Base-by-base conservation (phyloP, 2,888 invertebrate species). In the Asteroscopus sphinx region DNA sequence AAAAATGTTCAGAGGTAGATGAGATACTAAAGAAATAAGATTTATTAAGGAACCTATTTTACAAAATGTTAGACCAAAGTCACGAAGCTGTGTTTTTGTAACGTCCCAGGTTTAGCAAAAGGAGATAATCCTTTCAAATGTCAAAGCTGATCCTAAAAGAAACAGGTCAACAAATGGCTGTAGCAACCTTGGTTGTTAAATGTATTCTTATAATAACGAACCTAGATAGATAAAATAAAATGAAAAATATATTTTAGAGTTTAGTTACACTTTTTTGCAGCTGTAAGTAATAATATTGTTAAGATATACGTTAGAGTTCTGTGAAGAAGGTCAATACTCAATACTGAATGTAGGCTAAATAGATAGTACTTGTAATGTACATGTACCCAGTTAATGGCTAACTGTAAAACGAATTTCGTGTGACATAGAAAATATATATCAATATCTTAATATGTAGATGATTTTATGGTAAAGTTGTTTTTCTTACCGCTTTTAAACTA, bases 81-180 rank as follows among this genome's bases (percentile, higher is more conserved):
- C 49, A 21, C 53, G 53, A 49, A 51, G 67, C 25, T 44, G 30
- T 44, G 30, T 33, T 41, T 48, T 33, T 21, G 13, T 12, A 42
- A 53, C 30, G 17, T 39, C 53, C 13, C 30, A 37, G 28, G 15
- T 30, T 54, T 44, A 32, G 35, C 21, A 42, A 47, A 56, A 45
- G 39, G 30, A 47, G 32, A 44, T 60, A 55, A 70, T 70, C 54
- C 57, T 53, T 63, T 60, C 32, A 63, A 35, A 70, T 58, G 52
- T 58, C 39, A 53, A 53, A 49, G 33, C 37, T 13, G 41, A 41
- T 48, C 48, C 39, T 72, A 61, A 63, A 63, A 63, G 45, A 57
- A 62, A 73, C 54, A 25, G 30, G 33, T 41, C 37, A 44, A 56
- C 46, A 37, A 68, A 67, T 16, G 11, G 39, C 28, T 39, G 6